Evolutionary conservation across 2,113 vertebrate species (phyloP).

Genomic region (Polyodon spathula): DNA sequence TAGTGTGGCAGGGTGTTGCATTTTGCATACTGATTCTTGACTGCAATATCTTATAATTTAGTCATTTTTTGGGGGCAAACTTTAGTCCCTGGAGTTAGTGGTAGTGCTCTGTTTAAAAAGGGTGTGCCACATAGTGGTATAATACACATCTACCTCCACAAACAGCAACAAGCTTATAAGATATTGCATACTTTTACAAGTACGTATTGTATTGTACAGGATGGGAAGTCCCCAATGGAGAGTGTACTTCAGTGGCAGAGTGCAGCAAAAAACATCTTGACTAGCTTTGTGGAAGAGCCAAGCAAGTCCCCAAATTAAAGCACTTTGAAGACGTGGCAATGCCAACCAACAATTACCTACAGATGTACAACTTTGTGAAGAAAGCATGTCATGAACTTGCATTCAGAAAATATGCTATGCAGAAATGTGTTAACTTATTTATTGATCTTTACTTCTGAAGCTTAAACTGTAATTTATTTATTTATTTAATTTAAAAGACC

Average conservation of each 20-base stretch:
- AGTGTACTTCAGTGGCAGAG: slow-evolving; percentile 74
- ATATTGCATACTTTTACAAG: too few relatives aligned
- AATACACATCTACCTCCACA: too few relatives aligned
- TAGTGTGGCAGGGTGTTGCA: too few relatives aligned
- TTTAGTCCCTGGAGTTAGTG: too few relatives aligned
- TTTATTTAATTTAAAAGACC: background rate
- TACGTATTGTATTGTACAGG: slow-evolving; percentile 37
- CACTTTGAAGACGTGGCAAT: background rate
- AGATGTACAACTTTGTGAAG: background rate
- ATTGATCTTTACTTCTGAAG: too few relatives aligned
- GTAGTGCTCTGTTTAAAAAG: too few relatives aligned
- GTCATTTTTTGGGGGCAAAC: too few relatives aligned
- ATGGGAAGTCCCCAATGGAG: slow-evolving; percentile 73
- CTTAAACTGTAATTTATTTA: slow-evolving; percentile 9
- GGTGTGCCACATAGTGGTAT: too few relatives aligned
- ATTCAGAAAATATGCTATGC: background rate
- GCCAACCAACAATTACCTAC: background rate
- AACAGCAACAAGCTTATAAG: too few relatives aligned
- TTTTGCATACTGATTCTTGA: too few relatives aligned
- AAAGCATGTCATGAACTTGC: background rate
- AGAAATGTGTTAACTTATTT: too few relatives aligned
- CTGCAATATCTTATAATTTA: too few relatives aligned
- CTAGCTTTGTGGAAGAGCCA: slow-evolving; percentile 42
- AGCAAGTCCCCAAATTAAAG: background rate
- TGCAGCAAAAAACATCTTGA: slow-evolving; percentile 68